Evolutionary conservation across 2,113 vertebrate species (phyloP).

Genomic region (Psettodes erumei): DNA sequence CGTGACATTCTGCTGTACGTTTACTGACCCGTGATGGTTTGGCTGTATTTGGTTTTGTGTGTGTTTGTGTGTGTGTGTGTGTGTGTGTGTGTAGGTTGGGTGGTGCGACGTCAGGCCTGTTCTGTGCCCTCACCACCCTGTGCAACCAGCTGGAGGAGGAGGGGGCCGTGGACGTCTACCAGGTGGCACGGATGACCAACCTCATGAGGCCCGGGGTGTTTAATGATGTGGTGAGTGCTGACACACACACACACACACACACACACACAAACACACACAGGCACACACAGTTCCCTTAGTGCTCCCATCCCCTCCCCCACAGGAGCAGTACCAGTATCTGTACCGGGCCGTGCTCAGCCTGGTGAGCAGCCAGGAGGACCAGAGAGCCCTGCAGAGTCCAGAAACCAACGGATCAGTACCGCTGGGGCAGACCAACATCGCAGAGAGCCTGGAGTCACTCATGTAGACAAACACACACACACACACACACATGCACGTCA

Average conservation of each 20-base stretch:
- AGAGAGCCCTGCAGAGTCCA: constrained; percentile 88
- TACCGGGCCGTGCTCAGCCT: constrained; percentile 95
- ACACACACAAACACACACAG: too few relatives aligned
- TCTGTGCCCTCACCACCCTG: constrained; percentile 90
- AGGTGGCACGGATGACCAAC: constrained; percentile 94
- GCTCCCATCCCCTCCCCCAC: constrained; percentile 19
- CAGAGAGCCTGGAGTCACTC: constrained; percentile 95
- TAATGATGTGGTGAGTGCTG: constrained; percentile 90
- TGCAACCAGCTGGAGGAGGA: constrained; percentile 92
- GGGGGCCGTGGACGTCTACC: constrained; percentile 91
- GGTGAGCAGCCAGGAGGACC: constrained; percentile 93
- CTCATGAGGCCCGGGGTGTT: constrained; percentile 96
- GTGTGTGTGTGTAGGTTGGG: constrained; percentile 69
- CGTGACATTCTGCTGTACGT: too few relatives aligned
- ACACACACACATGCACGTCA: not conserved
- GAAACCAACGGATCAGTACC: constrained; percentile 92
- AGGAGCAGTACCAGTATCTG: constrained; percentile 98
- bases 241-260: not conserved
- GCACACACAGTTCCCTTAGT: too few relatives aligned
- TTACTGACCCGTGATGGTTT: too few relatives aligned
- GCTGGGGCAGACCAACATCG: constrained; percentile 83
- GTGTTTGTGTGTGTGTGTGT: constrained; percentile 34
- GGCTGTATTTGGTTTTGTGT: not conserved
- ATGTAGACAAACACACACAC: constrained; percentile 65
- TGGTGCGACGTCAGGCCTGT: constrained; percentile 75